These are phyloP conservation scores for Lithophane ornitopus DNA, from an alignment of 2,888 invertebrate species.

Conservation along the genomic window DNA sequence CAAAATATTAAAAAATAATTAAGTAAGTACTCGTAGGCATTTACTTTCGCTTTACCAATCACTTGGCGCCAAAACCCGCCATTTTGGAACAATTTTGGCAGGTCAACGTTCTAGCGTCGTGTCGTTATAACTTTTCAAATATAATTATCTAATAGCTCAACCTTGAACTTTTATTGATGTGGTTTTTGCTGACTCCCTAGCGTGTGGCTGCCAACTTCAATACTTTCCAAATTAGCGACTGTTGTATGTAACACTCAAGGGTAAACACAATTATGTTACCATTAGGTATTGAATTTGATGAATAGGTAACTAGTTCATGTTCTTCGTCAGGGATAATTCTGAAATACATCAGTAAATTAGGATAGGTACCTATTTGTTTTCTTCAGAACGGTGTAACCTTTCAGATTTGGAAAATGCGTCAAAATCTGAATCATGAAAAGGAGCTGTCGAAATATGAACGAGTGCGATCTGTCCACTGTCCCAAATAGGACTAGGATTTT, in stretches of 20 bases:
- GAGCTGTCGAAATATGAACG: background rate
- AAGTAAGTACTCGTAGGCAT: background rate
- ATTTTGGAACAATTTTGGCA: conserved; percentile 41
- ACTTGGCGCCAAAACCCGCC: conserved; percentile 13
- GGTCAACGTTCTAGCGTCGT: conserved; percentile 49
- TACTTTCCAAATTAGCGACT: conserved; percentile 45
- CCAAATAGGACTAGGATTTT: background rate
- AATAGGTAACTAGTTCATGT: conserved; percentile 12
- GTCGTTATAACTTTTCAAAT: conserved; percentile 17
- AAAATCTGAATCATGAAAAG: background rate
- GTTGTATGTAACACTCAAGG: conserved; percentile 24
- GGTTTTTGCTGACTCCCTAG: conserved; percentile 41
- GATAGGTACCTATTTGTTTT: background rate
- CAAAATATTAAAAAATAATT: background rate
- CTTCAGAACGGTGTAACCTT: background rate
- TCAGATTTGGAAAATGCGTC: background rate
- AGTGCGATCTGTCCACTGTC: background rate
- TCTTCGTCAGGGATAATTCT: conserved; percentile 19
- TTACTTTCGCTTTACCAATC: conserved; percentile 23
- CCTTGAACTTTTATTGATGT: conserved; percentile 53
- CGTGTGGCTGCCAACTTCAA: conserved; percentile 43
- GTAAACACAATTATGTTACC: conserved; percentile 37
- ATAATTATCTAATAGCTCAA: conserved; percentile 43
- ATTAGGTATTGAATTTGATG: conserved; percentile 26
- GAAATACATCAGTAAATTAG: conserved; percentile 5